A percentile compares a stretch with the other conserved stretches of the same genome.
These are phyloP conservation scores for Platycercus adscitus DNA, from an alignment of 2,113 vertebrate species.

Conservation along the genomic window DNA sequence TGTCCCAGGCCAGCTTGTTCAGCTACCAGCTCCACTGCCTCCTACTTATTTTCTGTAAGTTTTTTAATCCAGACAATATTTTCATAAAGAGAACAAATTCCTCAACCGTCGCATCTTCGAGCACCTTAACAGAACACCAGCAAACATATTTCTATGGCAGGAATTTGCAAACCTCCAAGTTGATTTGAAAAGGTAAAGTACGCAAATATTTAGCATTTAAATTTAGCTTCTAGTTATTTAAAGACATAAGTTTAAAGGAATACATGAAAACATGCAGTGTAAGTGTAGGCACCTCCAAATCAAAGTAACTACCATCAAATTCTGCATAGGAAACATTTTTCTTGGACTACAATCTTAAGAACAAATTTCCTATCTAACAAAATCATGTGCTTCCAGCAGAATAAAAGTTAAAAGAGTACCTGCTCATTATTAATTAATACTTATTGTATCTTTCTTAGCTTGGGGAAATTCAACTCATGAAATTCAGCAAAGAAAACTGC, in stretches of 20 bases:
- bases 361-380: not conserved
- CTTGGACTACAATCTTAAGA: not conserved
- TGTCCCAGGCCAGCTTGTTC: constrained; percentile 95
- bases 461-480: not conserved
- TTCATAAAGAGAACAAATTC: constrained; percentile 98
- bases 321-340: not conserved
- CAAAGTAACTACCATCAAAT: not conserved
- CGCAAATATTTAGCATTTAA: not conserved
- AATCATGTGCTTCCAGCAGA: not conserved
- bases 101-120: constrained; percentile 96
- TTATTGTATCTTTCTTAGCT: not conserved
- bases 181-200: not conserved
- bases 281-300: not conserved
- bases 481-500: not conserved
- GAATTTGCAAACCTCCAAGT: not conserved
- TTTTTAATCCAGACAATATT: constrained; percentile 88
- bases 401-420: not conserved
- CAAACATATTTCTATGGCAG: not conserved
- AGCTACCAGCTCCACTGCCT: constrained; percentile 94
- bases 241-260: not conserved
- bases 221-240: not conserved
- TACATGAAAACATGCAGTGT: not conserved
- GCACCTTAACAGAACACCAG: constrained; percentile 77
- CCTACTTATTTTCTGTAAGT: constrained; percentile 92
- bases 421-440: not conserved